A percentile compares a stretch with the other conserved stretches of the same genome.
Conservation (phyloP, 2,797 vertebrate genomes). For the Lepidocolaptes lacrymiger region DNA sequence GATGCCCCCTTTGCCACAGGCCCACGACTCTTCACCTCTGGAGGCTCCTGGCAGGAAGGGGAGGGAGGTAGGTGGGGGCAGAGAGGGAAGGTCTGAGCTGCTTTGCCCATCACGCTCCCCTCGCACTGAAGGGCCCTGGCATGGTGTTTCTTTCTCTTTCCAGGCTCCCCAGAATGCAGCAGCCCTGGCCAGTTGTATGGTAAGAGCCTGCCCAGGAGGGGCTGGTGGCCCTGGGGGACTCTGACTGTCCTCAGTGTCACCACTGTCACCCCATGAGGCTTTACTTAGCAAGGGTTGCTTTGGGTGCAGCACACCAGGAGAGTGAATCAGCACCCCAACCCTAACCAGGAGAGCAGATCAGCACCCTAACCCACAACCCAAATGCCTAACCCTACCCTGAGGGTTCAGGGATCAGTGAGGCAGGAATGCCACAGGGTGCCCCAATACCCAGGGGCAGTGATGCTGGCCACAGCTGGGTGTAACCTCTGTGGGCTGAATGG, state of each 20-base stretch:
- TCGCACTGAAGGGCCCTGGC: not conserved
- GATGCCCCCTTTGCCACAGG: not conserved
- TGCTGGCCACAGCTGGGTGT: not conserved
- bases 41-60: constrained; percentile 48
- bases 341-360: not conserved
- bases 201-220: not conserved
- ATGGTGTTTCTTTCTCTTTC: not conserved
- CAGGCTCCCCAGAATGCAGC: not conserved
- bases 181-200: not conserved
- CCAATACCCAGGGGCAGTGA: not conserved
- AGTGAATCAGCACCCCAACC: not conserved
- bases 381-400: not conserved
- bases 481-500: not conserved
- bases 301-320: not conserved
- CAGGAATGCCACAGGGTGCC: not conserved
- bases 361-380: not conserved
- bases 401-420: not conserved
- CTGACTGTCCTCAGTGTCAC: not conserved
- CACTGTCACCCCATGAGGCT: not conserved
- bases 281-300: not conserved
- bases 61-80: constrained; percentile 3
- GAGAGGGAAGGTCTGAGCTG: accelerated
- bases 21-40: not conserved
- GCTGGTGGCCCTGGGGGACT: not conserved
- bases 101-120: accelerated